Evolutionary conservation across 2,888 invertebrate species (phyloP).

Genomic region (Pachycephus smyrnensis): DNA sequence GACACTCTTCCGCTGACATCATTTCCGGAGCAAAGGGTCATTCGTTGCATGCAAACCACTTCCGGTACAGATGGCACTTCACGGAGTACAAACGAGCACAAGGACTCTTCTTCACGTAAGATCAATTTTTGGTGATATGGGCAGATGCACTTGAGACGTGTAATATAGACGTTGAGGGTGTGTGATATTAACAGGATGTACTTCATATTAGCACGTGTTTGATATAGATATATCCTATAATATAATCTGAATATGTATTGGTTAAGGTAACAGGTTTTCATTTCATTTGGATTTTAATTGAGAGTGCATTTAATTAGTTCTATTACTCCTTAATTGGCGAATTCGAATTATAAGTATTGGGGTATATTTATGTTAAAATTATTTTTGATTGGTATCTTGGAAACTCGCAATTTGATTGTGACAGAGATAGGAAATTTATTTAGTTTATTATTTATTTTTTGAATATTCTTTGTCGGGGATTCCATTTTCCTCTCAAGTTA

Average conservation of each 20-base stretch:
- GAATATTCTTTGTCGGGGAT: neutral
- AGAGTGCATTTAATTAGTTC: neutral
- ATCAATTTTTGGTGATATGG: neutral
- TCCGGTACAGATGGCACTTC: neutral
- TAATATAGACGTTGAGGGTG: neutral
- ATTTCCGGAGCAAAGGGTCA: constrained; percentile 14
- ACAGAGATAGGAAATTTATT: neutral
- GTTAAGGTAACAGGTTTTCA: too few relatives aligned
- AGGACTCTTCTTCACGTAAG: neutral
- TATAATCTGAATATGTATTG: too few relatives aligned
- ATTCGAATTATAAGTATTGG: neutral
- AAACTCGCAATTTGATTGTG: neutral
- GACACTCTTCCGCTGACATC: constrained; percentile 10
- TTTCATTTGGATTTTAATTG: neutral
- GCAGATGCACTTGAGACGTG: neutral
- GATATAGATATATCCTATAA: neutral
- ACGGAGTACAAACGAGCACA: neutral
- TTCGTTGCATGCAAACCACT: constrained; percentile 9
- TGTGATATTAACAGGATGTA: neutral
- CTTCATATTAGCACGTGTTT: neutral
- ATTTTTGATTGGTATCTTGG: neutral
- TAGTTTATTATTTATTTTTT: neutral
- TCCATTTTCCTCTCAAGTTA: neutral
- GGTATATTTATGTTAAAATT: neutral
- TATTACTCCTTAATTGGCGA: neutral